Base-by-base conservation (phyloP, 2,888 invertebrate genomes). In the Dryococelus australis region DNA sequence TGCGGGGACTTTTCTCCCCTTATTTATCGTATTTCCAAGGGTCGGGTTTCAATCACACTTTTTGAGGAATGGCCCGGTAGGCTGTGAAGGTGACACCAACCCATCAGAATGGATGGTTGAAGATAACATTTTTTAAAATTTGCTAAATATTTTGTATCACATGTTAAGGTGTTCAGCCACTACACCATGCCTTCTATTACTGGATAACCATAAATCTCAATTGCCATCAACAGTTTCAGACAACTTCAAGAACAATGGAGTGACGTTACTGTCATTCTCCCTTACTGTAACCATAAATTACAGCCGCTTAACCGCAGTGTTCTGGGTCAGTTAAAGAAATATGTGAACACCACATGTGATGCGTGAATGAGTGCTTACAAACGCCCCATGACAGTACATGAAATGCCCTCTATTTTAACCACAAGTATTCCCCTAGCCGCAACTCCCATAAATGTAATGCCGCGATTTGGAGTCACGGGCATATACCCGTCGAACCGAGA, bases 241-340 rank as follows among this genome's bases (percentile, higher is more conserved):
- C 51, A 83, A 83, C 84, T 35, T 83, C 83, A 86, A 83, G n/a
- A 12, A 3, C 47, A 86, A 86, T 35, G 86, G 86, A 16, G 83
- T 83, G 43, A 83, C 28, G 9, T 47, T 83, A 27, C 28, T 86
- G 47, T 86, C 86, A 51, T 86, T 83, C 35, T 51, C 47, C 84
- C 86, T 86, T 78, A 86, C 51, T 83, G 84, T n/a, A 84, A n/a
- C 27, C 43, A 84, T 53, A 86, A 86, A 47, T 35, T 84, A 26
- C 86, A 86, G 47, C 84, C 65, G 20, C 47, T 86, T 26, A 65
- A 84, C 51, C 86, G 84, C 35, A 47, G 83, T 53, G 84, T 84
- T n/a, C 51, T 84, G 84, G 84, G 65, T 24, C 65, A 3, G n/a
- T 51, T 86, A 43, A 80, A 80, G 43, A 83, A 86, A 13, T 43